Evolutionary conservation across 2,888 invertebrate genomes (phyloP), one percentile per base, ranked within the genome.

Genomic region (Monochamus alternatus): DNA sequence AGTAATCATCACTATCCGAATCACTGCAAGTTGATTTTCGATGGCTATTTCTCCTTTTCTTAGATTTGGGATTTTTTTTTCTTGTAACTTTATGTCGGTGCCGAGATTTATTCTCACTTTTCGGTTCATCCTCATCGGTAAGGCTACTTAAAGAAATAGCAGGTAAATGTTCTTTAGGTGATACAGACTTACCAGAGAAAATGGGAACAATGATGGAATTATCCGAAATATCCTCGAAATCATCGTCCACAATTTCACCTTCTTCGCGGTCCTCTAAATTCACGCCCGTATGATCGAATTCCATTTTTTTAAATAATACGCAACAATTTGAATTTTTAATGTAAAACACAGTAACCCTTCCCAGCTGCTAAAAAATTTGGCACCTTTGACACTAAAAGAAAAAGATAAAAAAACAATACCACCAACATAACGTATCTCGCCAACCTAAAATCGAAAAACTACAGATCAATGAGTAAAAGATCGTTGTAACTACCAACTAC

Each of bases 131-230:
- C 8, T 51, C 44, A 59, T 86, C 87, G 80, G 87, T 87, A 81
- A 88, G 84, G 83, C 88, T 88, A 84, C 88, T 89, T 87, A 89
- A 88, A 88, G 87, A 88, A 87, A 89, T 86, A 83, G 85, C 87
- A 83, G 86, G 85, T 87, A 88, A 87, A 85, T 86, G 83, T 83
- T 87, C 86, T 82, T 85, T 86, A 86, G 83, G 78, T 81, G 85
- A 83, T 84, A 85, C 84, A 84, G 85, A 89, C 88, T 88, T 89
- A 89, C 89, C 88, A 79, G 73, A 75, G 67, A 77, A 69, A 64
- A 81, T 81, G 75, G 85, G 80, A 76, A 85, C 85, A 78, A 83
- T 84, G 78, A 88, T 87, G 59, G 89, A 87, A 83, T 85, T 86
- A 81, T 89, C 89, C 44, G 89, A 89, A 70, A 89, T 88, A 73